phyloP scores from a whole-genome alignment of 2,888 invertebrate genomes.

The Drosophila picticornis region DNA sequence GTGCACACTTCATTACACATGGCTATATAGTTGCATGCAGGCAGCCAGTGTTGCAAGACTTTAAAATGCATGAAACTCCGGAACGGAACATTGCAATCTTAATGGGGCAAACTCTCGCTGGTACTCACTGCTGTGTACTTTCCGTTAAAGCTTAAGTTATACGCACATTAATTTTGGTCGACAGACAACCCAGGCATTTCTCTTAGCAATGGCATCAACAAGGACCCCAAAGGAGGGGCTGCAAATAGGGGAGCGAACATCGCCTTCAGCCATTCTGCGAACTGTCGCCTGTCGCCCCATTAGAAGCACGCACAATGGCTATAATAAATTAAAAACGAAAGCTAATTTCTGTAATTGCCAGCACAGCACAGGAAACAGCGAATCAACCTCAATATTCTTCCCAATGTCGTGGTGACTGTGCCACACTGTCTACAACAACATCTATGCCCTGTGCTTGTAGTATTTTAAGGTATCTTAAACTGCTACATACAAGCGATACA shows the following conservation, averaged over 20 bases:
- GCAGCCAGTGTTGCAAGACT: conserved; percentile 36
- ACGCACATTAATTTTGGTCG: conserved; percentile 75
- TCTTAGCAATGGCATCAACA: conserved; percentile 50
- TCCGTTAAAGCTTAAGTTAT: conserved; percentile 53
- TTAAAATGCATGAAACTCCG: conserved; percentile 72
- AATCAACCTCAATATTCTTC: conserved; percentile 62
- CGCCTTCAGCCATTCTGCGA: conserved; percentile 12
- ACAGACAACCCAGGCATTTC: conserved; percentile 68
- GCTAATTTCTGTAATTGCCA: conserved; percentile 79
- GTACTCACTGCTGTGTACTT: background rate
- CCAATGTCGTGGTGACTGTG: conserved; percentile 35
- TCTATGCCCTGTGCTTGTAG: conserved; percentile 12
- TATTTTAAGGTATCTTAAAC: background rate
- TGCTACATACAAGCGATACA: background rate
- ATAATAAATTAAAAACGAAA: conserved; percentile 80
- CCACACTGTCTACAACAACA: conserved; percentile 1
- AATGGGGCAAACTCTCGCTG: conserved; percentile 41
- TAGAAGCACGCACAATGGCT: conserved; percentile 76
- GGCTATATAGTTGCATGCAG: conserved; percentile 42
- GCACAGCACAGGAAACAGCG: conserved; percentile 56
- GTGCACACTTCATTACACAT: conserved; percentile 75
- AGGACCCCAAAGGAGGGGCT: background rate
- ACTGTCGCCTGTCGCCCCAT: conserved; percentile 65
- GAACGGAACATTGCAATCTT: conserved; percentile 68
- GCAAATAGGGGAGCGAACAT: background rate